Base-by-base conservation (phyloP, 2,888 invertebrate genomes). In the Cephalotes varians region DNA sequence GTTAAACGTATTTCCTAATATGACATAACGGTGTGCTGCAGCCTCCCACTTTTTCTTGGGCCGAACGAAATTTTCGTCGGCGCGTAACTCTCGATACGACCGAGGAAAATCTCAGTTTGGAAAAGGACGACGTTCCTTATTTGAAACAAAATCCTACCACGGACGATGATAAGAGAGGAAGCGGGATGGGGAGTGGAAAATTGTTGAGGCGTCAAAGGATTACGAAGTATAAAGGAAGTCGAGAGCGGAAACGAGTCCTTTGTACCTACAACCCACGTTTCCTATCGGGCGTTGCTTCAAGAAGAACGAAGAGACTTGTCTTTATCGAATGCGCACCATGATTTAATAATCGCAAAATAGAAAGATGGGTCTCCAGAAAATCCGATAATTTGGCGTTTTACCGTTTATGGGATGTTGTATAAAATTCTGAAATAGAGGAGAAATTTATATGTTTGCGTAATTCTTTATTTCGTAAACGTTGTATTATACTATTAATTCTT, bases 1-100 rank as follows among this genome's bases (percentile, higher is more conserved):
- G 94, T 94, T 94, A 94, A 94, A 91, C 90, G 91, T 92, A 93
- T 93, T 93, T 93, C 93, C 93, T 94, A 94, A 94, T 94, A 93
- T 94, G 94, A 93, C 93, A 93, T 94, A 94, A 94, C 94, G 94
- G 94, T 93, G 86, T 87, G 88, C 87, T 87, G 86, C 62, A 9
- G 47, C 12, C 81, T 82, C 47, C 54, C 64, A 67, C 62, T 69
- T 64, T 74, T 67, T 49, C 58, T 47, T 73, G 34, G 73, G 28
- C 18, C 82, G 82, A 54, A 58, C 56, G 72, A 77, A 54, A 85
- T 64, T 65, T 76, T 58, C 37, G 18, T 51, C 58, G 40, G n/a
- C 56, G 44, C 34, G 15, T 49, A 47, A 71, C 10, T 65, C 44
- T 44, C 49, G n/a, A 1, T 34, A 15, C 15, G 10, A 18, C 18